Conservation (phyloP, 2,888 invertebrate species). For the Hololepta plana region DNA sequence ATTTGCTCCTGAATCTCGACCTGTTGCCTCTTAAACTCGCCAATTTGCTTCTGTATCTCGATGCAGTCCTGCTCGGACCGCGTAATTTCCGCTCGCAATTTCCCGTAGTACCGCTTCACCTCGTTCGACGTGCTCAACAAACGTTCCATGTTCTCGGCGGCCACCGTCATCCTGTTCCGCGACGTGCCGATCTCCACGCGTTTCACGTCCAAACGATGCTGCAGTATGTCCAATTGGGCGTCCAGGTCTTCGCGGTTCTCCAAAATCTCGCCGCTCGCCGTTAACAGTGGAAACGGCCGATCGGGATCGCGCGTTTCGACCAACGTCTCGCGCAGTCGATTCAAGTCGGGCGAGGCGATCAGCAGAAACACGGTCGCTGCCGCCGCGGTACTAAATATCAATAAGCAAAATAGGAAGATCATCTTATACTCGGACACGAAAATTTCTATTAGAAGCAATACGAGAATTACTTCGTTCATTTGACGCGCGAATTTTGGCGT, state of each 20-base stretch:
- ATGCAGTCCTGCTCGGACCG: slow-evolving; percentile 18
- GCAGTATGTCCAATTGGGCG: slow-evolving; percentile 17
- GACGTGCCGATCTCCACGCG: slow-evolving; percentile 16
- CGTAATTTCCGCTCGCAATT: slow-evolving; percentile 15
- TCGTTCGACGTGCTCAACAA: slow-evolving; percentile 16
- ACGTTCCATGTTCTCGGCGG: slow-evolving; percentile 18
- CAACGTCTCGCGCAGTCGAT: no score
- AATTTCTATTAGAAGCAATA: no score
- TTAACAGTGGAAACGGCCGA: no score
- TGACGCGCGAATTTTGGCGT: no score
- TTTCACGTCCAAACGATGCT: slow-evolving; percentile 18
- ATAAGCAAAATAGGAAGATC: no score
- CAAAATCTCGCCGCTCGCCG: no score
- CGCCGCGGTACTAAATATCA: no score
- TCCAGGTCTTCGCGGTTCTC: slow-evolving; percentile 20
- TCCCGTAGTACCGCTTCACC: slow-evolving; percentile 18
- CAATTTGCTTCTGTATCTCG: slow-evolving; percentile 17
- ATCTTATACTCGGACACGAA: no score
- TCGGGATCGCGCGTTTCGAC: no score
- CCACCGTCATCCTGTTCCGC: slow-evolving; percentile 14
- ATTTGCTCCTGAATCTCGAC: slow-evolving; percentile 6
- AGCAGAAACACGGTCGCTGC: no score
- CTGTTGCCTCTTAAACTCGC: slow-evolving; percentile 17
- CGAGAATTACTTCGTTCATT: no score
- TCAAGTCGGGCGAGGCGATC: no score